A percentile compares a stretch with the other conserved stretches of the same genome.
These are phyloP conservation scores for Cistogaster globosa DNA, from an alignment of 2,888 invertebrate genomes.

Conservation along the genomic window DNA sequence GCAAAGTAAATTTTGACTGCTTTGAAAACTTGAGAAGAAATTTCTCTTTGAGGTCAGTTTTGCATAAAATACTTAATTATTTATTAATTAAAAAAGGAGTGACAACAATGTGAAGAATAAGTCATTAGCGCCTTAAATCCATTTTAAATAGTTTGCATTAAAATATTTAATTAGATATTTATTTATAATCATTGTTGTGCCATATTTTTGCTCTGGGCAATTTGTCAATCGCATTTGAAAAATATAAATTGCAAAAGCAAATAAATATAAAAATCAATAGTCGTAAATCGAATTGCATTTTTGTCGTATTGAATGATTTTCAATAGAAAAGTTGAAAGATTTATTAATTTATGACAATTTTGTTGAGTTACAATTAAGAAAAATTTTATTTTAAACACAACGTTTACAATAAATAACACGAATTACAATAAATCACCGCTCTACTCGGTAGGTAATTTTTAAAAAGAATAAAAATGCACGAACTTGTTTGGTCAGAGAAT, in stretches of 20 bases:
- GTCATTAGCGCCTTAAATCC: conserved; percentile 5
- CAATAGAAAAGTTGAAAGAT: conserved; percentile 26
- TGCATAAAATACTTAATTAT: no score
- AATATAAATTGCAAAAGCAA: conserved; percentile 17
- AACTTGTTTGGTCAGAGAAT: conserved; percentile 25
- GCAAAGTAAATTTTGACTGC: no score
- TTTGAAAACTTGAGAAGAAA: neutral
- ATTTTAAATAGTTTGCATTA: neutral
- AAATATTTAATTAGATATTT: conserved; percentile 9
- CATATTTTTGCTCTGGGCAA: conserved; percentile 26
- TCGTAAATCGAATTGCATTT: conserved; percentile 21
- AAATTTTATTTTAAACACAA: conserved; percentile 50
- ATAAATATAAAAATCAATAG: conserved; percentile 44
- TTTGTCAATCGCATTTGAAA: conserved; percentile 19
- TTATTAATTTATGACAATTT: conserved; percentile 61
- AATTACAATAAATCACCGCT: conserved; percentile 52
- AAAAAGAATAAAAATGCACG: conserved; percentile 35
- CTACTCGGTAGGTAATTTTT: conserved; percentile 49
- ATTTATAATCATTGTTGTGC: conserved; percentile 29
- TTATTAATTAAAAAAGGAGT: neutral
- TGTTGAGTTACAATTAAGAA: conserved; percentile 58
- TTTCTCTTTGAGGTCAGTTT: neutral
- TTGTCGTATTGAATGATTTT: conserved; percentile 41
- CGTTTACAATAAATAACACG: conserved; percentile 61
- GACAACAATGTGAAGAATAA: neutral